Percentiles rank a stretch among this genome's conserved stretches.
These are phyloP conservation scores for Desmophyllum pertusum DNA, from an alignment of 92 coral and sea anemone genomes.

Conservation along the genomic window DNA sequence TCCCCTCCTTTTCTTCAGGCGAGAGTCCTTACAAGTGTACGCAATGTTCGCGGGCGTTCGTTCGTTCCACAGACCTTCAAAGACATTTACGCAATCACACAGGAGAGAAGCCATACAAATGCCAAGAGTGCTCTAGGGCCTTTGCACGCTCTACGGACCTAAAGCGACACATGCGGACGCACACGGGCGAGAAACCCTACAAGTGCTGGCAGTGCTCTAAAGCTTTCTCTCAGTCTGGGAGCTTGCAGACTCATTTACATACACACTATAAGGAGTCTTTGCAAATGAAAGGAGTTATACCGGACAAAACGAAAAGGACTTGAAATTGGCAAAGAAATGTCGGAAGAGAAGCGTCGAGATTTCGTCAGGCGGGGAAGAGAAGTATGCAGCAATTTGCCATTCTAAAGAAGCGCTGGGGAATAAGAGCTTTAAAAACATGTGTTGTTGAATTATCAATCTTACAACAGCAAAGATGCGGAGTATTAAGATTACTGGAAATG, in stretches of 20 bases:
- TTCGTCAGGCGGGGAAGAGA: neutral
- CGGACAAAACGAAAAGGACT: conserved; percentile 58
- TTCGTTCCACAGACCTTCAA: conserved; percentile 99
- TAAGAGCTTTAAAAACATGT: neutral
- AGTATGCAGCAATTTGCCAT: neutral
- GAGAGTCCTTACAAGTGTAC: conserved; percentile 99
- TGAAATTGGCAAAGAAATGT: neutral
- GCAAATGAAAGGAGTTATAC: conserved; percentile 87
- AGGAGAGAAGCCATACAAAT: conserved; percentile 97
- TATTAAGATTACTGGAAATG: neutral
- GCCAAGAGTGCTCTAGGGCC: conserved; percentile 95
- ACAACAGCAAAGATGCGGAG: neutral
- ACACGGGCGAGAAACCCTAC: conserved; percentile 98
- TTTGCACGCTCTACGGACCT: conserved; percentile 99
- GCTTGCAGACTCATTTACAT: conserved; percentile 93
- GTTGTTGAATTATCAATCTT: neutral
- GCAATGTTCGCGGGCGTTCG: conserved; percentile 99
- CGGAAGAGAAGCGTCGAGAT: neutral
- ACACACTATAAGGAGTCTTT: conserved; percentile 94
- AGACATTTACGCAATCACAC: conserved; percentile 97
- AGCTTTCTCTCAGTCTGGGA: conserved; percentile 98
- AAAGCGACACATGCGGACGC: conserved; percentile 97
- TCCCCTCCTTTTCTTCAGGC: conserved; percentile 54
- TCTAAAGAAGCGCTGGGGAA: neutral
- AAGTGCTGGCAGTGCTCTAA: conserved; percentile 99